Base-by-base conservation (phyloP, 2,113 vertebrate genomes). In the Montifringilla adamsi region DNA sequence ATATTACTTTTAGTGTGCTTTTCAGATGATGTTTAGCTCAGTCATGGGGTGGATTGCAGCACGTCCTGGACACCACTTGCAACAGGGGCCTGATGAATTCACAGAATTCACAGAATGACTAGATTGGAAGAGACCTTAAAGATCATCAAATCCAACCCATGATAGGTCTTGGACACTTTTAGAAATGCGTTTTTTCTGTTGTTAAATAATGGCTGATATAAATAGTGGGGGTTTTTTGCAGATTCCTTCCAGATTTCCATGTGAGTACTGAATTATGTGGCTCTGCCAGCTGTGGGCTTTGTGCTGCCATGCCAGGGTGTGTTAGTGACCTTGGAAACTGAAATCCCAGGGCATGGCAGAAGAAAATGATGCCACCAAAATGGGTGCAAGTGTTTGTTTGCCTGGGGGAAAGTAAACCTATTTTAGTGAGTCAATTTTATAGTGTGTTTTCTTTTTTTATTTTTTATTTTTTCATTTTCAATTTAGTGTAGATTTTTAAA, bases 231-330 rank as follows among this genome's bases (percentile, higher is more conserved):
- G 2, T 67, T 74, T 27, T 80, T 93, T 63, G 28, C 3, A 17
- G 59, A 90, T 92, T 94, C 46, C 53, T 93, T 92, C 88, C 88
- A 93, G 67, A 73, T 63, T 93, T 94, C 56, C 6, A 2, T 56
- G 55, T 56, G 47, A 68, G 10, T 35, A 14, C 62, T 56, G 27
- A 41, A 20, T 33, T 37, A 0, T 20, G 68, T 22, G 59, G 37
- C 20, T 73, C 72, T 88, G 84, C 44, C 72, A 69, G 60, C 81
- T 63, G 58, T 49, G 70, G 39, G 43, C 72, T 69, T 52, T 53
- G 69, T 76, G 46, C n/a, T 60, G 80, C 1, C 6, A 30, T 76
- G 53, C 39, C 70, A 72, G 60, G 46, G 35, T 23, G 41, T 35
- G 49, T 50, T 37, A 39, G 43, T 37, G 47, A 63, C 31, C 33